phyloP scores from a whole-genome alignment of 2,888 invertebrate species.

The Anthrax anthrax region DNA sequence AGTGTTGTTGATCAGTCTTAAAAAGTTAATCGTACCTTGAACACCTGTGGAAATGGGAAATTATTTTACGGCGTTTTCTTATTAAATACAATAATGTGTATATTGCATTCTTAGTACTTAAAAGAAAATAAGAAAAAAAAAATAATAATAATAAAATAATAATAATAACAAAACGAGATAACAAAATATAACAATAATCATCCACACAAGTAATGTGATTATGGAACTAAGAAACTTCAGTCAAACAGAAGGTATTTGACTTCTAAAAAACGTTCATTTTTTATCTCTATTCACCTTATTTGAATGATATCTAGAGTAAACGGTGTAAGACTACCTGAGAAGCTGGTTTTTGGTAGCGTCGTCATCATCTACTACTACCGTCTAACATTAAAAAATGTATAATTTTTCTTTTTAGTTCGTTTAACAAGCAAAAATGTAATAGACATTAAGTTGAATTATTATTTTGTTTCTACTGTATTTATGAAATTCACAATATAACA shows the following conservation, averaged over 20 bases:
- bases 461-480: not conserved
- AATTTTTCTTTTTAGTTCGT: no score
- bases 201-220: no score
- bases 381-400: no score
- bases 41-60: slow-evolving; percentile 27
- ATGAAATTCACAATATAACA: no score
- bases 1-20: slow-evolving; percentile 28
- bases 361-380: not conserved
- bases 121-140: no score
- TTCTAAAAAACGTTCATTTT: not conserved
- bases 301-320: not conserved
- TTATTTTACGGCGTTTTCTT: slow-evolving; percentile 7
- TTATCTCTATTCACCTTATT: not conserved
- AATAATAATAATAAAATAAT: not conserved
- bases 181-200: no score
- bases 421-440: not conserved
- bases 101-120: no score
- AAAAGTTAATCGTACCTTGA: slow-evolving; percentile 32
- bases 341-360: slow-evolving; percentile 5
- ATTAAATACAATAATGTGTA: not conserved
- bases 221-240: not conserved
- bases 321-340: slow-evolving; percentile 3
- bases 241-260: not conserved
- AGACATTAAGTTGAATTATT: not conserved
- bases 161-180: not conserved